A percentile compares a stretch with the other conserved stretches of the same genome.
phyloP scores from a whole-genome alignment of 2,113 vertebrate genomes.

The Synchiropus splendidus region DNA sequence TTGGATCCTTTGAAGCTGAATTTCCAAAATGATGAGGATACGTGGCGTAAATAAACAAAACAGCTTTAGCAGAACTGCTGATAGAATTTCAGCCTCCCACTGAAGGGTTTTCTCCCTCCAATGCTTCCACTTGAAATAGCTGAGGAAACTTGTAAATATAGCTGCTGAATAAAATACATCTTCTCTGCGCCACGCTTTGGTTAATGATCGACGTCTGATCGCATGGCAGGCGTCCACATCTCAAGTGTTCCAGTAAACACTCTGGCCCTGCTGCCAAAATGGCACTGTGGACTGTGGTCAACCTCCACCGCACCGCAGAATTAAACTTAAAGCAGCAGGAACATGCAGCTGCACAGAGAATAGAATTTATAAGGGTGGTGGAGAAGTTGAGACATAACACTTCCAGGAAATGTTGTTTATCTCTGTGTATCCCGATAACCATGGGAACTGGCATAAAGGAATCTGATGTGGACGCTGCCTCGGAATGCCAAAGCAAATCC shows the following conservation, averaged over 20 bases:
- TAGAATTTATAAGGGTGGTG: conserved; percentile 55
- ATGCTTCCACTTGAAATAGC: too few species aligned
- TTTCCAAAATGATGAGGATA: too few species aligned
- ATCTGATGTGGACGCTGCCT: conserved; percentile 25
- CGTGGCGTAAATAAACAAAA: too few species aligned
- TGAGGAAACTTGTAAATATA: too few species aligned
- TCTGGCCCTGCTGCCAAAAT: conserved; percentile 48
- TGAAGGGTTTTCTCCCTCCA: too few species aligned
- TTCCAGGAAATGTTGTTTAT: conserved; percentile 57
- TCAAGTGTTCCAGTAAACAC: conserved; percentile 57
- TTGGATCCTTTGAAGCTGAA: too few species aligned
- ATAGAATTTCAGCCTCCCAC: too few species aligned
- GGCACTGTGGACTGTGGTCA: conserved; percentile 40
- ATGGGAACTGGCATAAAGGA: conserved; percentile 49
- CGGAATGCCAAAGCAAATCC: conserved; percentile 39
- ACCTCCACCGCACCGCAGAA: conserved; percentile 39
- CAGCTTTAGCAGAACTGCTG: too few species aligned
- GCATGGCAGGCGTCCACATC: conserved; percentile 45
- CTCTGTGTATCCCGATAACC: conserved; percentile 46
- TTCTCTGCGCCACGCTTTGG: too few species aligned
- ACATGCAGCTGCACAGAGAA: conserved; percentile 46
- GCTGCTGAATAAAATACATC: too few species aligned
- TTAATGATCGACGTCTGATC: conserved; percentile 42
- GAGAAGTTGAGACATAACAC: conserved; percentile 43
- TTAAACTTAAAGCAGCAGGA: conserved; percentile 32